Evolutionary conservation across 2,888 invertebrate genomes (phyloP), one percentile per base, ranked within the genome.

Genomic region (Zelleria hepariella): DNA sequence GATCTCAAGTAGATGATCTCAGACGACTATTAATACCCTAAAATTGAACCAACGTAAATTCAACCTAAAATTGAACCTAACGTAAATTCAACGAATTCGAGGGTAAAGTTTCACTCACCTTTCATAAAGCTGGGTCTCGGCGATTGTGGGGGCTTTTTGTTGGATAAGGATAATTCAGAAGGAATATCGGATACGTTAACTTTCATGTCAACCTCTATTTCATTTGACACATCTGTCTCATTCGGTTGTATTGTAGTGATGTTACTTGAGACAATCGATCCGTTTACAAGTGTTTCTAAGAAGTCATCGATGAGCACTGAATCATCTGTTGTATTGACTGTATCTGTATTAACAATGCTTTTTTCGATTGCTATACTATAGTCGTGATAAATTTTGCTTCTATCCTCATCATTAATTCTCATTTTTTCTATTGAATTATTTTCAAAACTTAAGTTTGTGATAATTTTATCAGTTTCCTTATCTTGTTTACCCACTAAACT

Each of bases 351-450:
- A 25, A 42, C 52, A 58, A 24, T 67, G 62, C 61, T 71, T 71
- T 71, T 82, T 62, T 81, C 79, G 2, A 85, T 75, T 2, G 87
- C 87, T 60, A 80, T 79, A 15, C 79, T 84, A 62, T 83, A 87
- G 68, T 86, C 86, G 57, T 82, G 72, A 60, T 80, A 84, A 65
- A 87, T 77, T 67, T 82, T 86, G 0, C 71, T 74, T 67, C 81
- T 72, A 1, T 82, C 82, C 1, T 65, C 75, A 27, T 87, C 86
- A 27, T 87, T 85, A 49, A 86, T 72, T 68, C 76, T 75, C 1
- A 85, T 65, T 62, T 84, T 84, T 32, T 78, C 86, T 77, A 81
- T 82, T 2, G 80, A 74, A 62, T 77, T 80, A 52, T 75, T 71
- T 27, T 61, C 59, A 49, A 68, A 65, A 51, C 61, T 63, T 55